Evolutionary conservation across 2,888 invertebrate species (phyloP).

Genomic region (Nymphalis polychloros): DNA sequence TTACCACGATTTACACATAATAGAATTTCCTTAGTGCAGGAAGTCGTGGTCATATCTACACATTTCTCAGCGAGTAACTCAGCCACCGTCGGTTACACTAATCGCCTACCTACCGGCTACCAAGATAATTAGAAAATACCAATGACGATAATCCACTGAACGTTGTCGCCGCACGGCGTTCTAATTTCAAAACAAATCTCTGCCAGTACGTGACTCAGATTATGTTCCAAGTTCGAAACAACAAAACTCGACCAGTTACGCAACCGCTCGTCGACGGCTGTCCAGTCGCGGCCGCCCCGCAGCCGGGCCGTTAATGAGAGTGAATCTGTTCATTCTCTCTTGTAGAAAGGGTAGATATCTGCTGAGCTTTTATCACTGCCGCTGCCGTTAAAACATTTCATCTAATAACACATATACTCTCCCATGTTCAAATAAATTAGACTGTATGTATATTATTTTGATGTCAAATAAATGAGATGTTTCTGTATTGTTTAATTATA

Average conservation of each 20-base stretch:
- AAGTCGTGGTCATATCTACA: conserved; percentile 8
- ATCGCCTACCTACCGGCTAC: conserved; percentile 11
- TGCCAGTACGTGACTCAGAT: conserved; percentile 78
- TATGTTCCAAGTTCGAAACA: conserved; percentile 65
- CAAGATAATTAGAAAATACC: conserved; percentile 68
- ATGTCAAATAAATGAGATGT: too few species aligned
- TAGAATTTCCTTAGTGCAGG: conserved; percentile 23
- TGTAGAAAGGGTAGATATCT: conserved; percentile 20
- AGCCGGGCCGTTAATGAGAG: conserved; percentile 61
- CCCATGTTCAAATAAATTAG: background rate
- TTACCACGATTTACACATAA: conserved; percentile 36
- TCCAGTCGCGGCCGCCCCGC: conserved; percentile 35
- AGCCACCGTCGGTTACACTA: background rate
- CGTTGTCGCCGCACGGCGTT: conserved; percentile 68
- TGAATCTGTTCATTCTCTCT: conserved; percentile 59
- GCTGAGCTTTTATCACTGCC: conserved; percentile 9
- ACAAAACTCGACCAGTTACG: conserved; percentile 68
- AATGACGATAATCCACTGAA: conserved; percentile 73
- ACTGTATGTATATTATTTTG: too few species aligned
- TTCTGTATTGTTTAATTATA: too few species aligned
- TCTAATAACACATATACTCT: background rate
- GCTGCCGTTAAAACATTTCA: conserved; percentile 9
- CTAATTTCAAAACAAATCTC: conserved; percentile 81
- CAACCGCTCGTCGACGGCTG: conserved; percentile 43
- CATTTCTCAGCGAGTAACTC: background rate